A percentile compares a stretch with the other conserved stretches of the same genome.
phyloP scores from a whole-genome alignment of 2,797 vertebrate genomes.

The Syngnathus rostellatus region DNA sequence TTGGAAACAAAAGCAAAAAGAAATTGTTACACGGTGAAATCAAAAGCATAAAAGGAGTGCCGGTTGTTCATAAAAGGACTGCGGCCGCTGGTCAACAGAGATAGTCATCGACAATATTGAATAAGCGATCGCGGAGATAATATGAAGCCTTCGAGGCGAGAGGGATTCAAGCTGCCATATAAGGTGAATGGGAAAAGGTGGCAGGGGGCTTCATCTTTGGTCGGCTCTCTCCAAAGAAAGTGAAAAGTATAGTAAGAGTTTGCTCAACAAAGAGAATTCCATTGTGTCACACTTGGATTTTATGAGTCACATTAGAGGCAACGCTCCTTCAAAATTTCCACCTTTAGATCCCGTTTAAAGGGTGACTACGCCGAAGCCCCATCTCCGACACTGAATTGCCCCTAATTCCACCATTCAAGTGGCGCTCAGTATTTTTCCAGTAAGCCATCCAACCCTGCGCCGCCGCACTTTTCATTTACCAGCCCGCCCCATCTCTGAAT shows the following conservation, averaged over 20 bases:
- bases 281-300: constrained; percentile 23
- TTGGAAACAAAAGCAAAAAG: constrained; percentile 35
- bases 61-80: constrained; percentile 61
- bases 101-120: constrained; percentile 61
- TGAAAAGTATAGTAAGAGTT: constrained; percentile 16
- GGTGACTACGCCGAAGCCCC: constrained; percentile 5
- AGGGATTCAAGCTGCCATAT: constrained; percentile 53
- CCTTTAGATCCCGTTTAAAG: constrained; percentile 12
- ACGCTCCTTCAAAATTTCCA: constrained; percentile 27
- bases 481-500: constrained; percentile 30
- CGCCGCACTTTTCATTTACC: constrained; percentile 17
- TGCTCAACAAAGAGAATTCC: constrained; percentile 25
- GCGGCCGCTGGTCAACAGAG: constrained; percentile 48
- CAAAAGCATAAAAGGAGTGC: constrained; percentile 41
- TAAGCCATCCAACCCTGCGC: constrained; percentile 32
- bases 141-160: constrained; percentile 45
- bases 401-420: constrained; percentile 37
- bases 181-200: constrained; percentile 40
- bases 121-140: constrained; percentile 58
- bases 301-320: constrained; percentile 30
- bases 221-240: constrained; percentile 8
- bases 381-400: constrained; percentile 33
- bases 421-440: constrained; percentile 46
- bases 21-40: constrained; percentile 41
- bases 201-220: constrained; percentile 32